Base-by-base conservation (phyloP, 2,797 vertebrate genomes). In the Coranthus polyacanthus region DNA sequence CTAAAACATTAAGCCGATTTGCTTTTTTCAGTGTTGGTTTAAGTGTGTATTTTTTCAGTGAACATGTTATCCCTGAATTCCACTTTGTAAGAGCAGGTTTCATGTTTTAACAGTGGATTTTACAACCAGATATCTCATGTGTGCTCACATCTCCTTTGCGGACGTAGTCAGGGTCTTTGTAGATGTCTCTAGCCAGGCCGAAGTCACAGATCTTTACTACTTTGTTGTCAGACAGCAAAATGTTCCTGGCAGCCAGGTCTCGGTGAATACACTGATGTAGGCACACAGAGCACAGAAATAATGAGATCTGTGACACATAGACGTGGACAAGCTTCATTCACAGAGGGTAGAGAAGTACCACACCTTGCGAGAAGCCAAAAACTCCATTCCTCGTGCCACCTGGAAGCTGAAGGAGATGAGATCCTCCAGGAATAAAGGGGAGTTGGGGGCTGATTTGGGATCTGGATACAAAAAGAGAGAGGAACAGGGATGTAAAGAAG, bases 171-270 rank as follows among this genome's bases (percentile, higher is more conserved):
- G 95, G 97, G 87, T 99, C 95, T 93, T 96, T 98, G 92, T 98
- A 97, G 92, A 98, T 95, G 84, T 98, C 96, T 86, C 96, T 92
- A 75, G 96, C 97, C 0, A 99, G 91, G 75, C 97, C 97, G 36
- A 98, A 98, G 88, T 98, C 97, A 72, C 97, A 98, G 86, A 99
- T 98, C 93, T 98, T 98, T 78, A 98, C 97, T 61, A 98, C 95
- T 57, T 97, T 97, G 86, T 98, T 97, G 81, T 97, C 95, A 36
- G 96, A 96, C 78, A 99, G 93, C 87, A 98, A 92, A 83, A 98
- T 94, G 68, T 99, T 98, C 72, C 97, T 93, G 16, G 97, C 97
- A 42, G 97, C 98, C 90, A 98, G 94, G 84, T 97, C 97, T 75
- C 97, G 91, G 81, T 99, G 97, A 78, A 99, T 97, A 76, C 96